A percentile compares a stretch with the other conserved stretches of the same genome.
phyloP scores from a whole-genome alignment of 2,888 invertebrate species.

The Chrysopilus asiliformis region DNA sequence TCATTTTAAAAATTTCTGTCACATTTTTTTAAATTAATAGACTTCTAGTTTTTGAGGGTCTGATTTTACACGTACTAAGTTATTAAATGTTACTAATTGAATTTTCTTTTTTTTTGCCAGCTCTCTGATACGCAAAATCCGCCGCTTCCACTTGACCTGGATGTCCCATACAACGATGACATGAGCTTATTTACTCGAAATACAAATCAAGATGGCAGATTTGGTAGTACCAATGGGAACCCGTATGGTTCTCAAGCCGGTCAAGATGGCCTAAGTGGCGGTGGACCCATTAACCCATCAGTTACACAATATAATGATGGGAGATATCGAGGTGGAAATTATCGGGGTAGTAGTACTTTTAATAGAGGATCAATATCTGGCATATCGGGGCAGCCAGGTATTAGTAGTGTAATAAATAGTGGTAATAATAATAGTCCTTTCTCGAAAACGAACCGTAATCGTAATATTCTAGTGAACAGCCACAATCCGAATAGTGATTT shows the following conservation, averaged over 20 bases:
- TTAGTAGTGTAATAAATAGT: slow-evolving; percentile 2
- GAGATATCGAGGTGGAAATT: not conserved
- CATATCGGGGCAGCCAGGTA: too few relatives aligned
- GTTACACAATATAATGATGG: too few relatives aligned
- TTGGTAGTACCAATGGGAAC: slow-evolving; percentile 14
- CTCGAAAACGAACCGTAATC: slow-evolving; percentile 25
- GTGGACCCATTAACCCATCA: slow-evolving; percentile 10
- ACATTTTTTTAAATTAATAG: too few relatives aligned
- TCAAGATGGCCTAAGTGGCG: not conserved
- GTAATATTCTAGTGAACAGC: slow-evolving; percentile 34
- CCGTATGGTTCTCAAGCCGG: not conserved
- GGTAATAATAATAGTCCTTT: slow-evolving; percentile 5
- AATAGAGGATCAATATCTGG: too few relatives aligned
- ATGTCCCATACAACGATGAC: slow-evolving; percentile 51
- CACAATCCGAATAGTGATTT: slow-evolving; percentile 29
- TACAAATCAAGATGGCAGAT: slow-evolving; percentile 23
- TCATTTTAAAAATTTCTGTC: too few relatives aligned
- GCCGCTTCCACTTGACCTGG: slow-evolving; percentile 49
- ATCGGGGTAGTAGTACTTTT: too few relatives aligned
- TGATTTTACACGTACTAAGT: too few relatives aligned
- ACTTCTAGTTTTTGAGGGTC: too few relatives aligned
- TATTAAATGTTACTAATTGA: too few relatives aligned
- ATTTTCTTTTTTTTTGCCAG: slow-evolving; percentile 12
- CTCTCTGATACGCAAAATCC: slow-evolving; percentile 38
- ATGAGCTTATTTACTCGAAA: slow-evolving; percentile 38